phyloP scores from a whole-genome alignment of 2,113 vertebrate species.

The Elephantulus edwardii region DNA sequence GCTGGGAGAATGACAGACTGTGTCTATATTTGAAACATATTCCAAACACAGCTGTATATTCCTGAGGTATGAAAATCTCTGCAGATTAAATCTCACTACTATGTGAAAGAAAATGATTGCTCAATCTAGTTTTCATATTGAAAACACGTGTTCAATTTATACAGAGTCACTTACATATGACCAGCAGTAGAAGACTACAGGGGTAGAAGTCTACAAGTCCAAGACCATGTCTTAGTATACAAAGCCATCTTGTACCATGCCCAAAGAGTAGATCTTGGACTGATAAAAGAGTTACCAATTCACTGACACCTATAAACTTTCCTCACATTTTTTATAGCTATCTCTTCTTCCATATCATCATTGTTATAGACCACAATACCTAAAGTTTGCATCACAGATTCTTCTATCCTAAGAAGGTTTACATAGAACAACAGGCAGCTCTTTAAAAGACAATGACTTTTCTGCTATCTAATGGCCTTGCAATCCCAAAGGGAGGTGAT shows the following conservation, averaged over 20 bases:
- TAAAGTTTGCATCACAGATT: not conserved
- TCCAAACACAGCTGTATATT: not conserved
- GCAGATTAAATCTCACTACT: not conserved
- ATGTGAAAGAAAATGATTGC: not conserved
- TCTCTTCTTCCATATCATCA: not conserved
- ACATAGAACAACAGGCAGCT: not conserved
- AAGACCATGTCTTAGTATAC: not conserved
- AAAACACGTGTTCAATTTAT: not conserved
- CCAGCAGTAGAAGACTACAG: no score
- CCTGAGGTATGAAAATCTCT: not conserved
- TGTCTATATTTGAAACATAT: not conserved
- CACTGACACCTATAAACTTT: not conserved
- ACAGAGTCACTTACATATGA: not conserved
- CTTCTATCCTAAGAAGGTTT: not conserved
- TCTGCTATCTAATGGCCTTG: no score
- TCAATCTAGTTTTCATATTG: not conserved
- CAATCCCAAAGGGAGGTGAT: no score
- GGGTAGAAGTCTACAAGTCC: not conserved
- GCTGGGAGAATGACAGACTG: not conserved
- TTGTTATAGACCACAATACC: accelerated
- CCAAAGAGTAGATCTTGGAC: not conserved
- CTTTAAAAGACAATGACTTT: not conserved
- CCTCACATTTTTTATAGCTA: not conserved
- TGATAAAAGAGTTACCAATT: not conserved
- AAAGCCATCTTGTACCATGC: not conserved